These are phyloP conservation scores for Selenia dentaria DNA, from an alignment of 2,888 invertebrate genomes.

Conservation along the genomic window DNA sequence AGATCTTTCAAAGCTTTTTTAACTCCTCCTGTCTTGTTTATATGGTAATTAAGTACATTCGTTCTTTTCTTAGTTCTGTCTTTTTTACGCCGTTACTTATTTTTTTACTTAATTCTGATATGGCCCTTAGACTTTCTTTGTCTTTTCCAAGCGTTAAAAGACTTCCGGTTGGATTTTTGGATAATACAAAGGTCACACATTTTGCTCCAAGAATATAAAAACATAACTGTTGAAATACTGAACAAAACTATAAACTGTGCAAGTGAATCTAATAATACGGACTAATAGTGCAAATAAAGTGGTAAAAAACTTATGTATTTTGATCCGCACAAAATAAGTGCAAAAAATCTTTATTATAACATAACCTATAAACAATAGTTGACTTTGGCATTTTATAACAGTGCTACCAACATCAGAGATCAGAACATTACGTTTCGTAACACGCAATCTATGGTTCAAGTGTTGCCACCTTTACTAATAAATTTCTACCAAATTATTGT, in stretches of 20 bases:
- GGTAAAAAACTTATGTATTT: neutral
- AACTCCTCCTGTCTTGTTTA: too few species aligned
- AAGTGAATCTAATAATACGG: slow-evolving; percentile 1
- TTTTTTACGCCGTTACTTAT: too few species aligned
- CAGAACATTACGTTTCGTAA: slow-evolving; percentile 3
- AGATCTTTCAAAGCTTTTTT: too few species aligned
- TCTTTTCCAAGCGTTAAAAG: too few species aligned
- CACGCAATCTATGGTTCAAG: slow-evolving; percentile 1
- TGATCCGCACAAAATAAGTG: neutral
- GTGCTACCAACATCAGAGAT: slow-evolving; percentile 1
- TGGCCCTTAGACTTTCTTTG: too few species aligned
- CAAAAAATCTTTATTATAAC: neutral
- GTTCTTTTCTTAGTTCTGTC: too few species aligned
- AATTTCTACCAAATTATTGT: slow-evolving; percentile 1
- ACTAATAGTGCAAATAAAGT: slow-evolving; percentile 3
- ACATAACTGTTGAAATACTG: neutral
- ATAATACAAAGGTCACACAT: neutral
- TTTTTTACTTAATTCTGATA: too few species aligned
- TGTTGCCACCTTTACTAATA: neutral
- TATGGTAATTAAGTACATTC: too few species aligned
- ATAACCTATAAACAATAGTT: neutral
- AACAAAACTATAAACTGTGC: slow-evolving; percentile 3
- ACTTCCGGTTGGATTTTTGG: neutral
- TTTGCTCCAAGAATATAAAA: slow-evolving; percentile 2
- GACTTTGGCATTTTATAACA: neutral